A percentile compares a stretch with the other conserved stretches of the same genome.
phyloP scores from a whole-genome alignment of 2,797 vertebrate genomes.

The Thaleichthys pacificus region DNA sequence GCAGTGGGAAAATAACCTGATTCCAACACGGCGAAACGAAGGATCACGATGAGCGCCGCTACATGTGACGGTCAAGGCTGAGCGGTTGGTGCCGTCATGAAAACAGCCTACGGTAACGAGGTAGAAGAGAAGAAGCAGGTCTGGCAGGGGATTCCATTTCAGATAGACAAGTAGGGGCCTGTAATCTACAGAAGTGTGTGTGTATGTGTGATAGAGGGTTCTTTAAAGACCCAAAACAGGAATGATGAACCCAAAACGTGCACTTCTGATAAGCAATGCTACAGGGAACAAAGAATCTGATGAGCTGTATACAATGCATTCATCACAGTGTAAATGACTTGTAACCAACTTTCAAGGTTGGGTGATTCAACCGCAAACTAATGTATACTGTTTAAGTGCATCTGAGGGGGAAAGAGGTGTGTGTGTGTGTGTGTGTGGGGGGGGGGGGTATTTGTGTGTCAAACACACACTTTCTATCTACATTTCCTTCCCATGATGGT shows the following conservation, averaged over 20 bases:
- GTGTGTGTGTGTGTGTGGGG: too few species aligned
- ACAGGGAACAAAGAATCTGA: too few species aligned
- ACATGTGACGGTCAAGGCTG: background rate
- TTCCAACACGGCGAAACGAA: background rate
- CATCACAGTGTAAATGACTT: too few species aligned
- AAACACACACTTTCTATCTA: background rate
- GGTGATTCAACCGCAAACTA: too few species aligned
- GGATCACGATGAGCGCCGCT: background rate
- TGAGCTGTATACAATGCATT: too few species aligned
- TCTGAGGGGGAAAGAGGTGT: too few species aligned
- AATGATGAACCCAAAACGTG: background rate
- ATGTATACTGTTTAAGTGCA: too few species aligned
- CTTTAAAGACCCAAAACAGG: background rate
- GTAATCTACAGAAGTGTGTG: background rate
- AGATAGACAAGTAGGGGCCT: background rate
- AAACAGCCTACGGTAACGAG: background rate
- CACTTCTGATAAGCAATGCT: too few species aligned
- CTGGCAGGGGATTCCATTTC: background rate
- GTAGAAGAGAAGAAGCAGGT: too few species aligned
- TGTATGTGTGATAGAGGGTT: background rate
- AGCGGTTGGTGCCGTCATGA: background rate
- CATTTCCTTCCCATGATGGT: too few species aligned
- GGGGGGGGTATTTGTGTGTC: too few species aligned
- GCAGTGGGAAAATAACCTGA: background rate
- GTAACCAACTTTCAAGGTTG: too few species aligned